Conservation (phyloP, 2,113 vertebrate species). For the Pollachius pollachius region DNA sequence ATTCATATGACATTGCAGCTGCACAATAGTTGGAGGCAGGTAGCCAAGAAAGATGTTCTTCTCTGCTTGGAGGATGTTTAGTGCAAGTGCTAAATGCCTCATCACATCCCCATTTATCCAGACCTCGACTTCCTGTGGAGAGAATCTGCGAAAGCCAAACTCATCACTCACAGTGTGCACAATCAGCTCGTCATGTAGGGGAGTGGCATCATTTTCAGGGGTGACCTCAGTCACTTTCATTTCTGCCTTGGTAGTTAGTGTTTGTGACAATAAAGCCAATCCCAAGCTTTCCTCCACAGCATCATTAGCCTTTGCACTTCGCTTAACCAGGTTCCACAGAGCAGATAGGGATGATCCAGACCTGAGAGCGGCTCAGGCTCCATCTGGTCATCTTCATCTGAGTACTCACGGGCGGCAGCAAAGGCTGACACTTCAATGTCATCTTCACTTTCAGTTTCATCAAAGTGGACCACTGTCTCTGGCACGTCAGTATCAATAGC, state of each 20-base stretch:
- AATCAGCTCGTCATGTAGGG: not conserved
- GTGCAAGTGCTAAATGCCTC: slow-evolving; percentile 13
- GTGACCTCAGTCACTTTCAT: not conserved
- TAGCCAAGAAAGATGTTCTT: slow-evolving; percentile 11
- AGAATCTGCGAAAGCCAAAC: slow-evolving; percentile 18
- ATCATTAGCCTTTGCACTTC: slow-evolving; percentile 22
- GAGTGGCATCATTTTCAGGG: not conserved
- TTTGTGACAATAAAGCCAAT: slow-evolving; percentile 14
- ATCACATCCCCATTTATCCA: slow-evolving; percentile 7
- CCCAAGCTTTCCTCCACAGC: slow-evolving; percentile 12
- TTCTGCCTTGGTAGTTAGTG: slow-evolving; percentile 15
- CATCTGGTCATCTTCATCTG: slow-evolving; percentile 3
- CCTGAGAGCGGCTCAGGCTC: not conserved
- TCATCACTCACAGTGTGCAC: slow-evolving; percentile 21
- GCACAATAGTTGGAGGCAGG: slow-evolving; percentile 5
- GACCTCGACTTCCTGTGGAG: slow-evolving; percentile 1
- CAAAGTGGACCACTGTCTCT: slow-evolving; percentile 1
- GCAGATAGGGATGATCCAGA: slow-evolving; percentile 9
- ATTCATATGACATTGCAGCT: slow-evolving; percentile 13
- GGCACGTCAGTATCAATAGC: not conserved
- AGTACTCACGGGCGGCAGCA: not conserved
- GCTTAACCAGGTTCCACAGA: slow-evolving; percentile 23
- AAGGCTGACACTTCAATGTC: not conserved
- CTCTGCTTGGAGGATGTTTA: slow-evolving; percentile 17
- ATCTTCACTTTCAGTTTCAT: not conserved